These are phyloP conservation scores for Noctuana brunneofusca DNA, from an alignment of 2,888 invertebrate species.

Conservation along the genomic window DNA sequence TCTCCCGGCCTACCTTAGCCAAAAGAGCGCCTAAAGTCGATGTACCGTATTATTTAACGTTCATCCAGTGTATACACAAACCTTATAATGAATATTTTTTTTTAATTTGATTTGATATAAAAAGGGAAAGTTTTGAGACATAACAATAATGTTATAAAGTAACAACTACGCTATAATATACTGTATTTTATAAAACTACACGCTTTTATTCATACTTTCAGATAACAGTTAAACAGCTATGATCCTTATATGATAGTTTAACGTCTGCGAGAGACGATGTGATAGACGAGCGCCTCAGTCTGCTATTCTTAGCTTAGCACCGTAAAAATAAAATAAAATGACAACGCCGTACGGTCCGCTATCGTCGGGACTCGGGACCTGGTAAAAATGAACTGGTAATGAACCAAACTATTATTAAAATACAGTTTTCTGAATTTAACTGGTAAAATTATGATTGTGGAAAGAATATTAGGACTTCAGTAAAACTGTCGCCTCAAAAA, in stretches of 20 bases:
- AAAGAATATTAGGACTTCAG: too few species aligned
- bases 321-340: constrained; percentile 17
- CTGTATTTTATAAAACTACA: neutral
- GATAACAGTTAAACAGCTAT: neutral
- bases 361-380: neutral
- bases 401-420: too few species aligned
- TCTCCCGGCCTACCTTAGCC: too few species aligned
- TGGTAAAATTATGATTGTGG: too few species aligned
- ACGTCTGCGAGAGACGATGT: constrained; percentile 13
- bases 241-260: neutral
- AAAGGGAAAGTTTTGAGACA: too few species aligned
- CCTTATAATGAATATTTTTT: too few species aligned
- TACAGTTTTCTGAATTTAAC: too few species aligned
- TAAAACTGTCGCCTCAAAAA: neutral
- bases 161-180: neutral
- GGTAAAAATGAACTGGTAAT: too few species aligned
- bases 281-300: constrained; percentile 13
- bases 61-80: too few species aligned
- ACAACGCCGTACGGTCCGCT: neutral
- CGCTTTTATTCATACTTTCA: neutral
- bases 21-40: too few species aligned
- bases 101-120: too few species aligned
- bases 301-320: constrained; percentile 19
- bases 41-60: too few species aligned
- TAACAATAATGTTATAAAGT: neutral